Base-by-base conservation (phyloP, 2,888 invertebrate genomes). In the Helicoverpa assulta region DNA sequence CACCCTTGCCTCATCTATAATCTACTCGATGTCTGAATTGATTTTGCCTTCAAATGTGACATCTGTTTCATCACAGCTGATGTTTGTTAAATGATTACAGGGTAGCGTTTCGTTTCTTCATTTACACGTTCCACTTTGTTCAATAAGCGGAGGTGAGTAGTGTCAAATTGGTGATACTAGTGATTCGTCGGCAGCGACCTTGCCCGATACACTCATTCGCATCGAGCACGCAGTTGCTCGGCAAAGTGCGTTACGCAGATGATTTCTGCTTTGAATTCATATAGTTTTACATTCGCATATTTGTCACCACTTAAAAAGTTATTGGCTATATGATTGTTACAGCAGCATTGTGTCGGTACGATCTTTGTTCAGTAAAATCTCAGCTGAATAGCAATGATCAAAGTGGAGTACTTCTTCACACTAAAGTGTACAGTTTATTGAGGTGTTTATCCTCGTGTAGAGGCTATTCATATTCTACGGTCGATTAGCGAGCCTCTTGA, bases 111-210 rank as follows among this genome's bases (percentile, higher is more conserved):
- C 89, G 90, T 89, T 92, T 92, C 92, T 94, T 91, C 92, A 93
- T 94, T 93, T 92, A 89, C 94, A 93, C 94, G 94, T 93, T 91
- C 94, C 93, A 94, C 89, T 94, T 94, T 90, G 92, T 89, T 85
- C 93, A 94, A 94, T 94, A 89, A 93, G 88, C 83, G 86, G 92
- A 94, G 93, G 92, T 94, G 93, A 94, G 88, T 81, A 88, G 88
- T 93, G 93, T 94, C 94, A 94, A 93, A 94, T 93, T 90, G 90
- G 87, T 88, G 86, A 86, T 89, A 89, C 86, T 89, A 86, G 84
- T 91, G 89, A 90, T 90, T 91, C 86, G 88, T 87, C 84, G 82
- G 71, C 70, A 78, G 81, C 88, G 92, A 89, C 92, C 93, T 93
- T 93, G 93, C 83, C 74, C 81, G 83, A 85, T 78, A 78, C 76